A percentile compares a stretch with the other conserved stretches of the same genome.
phyloP scores from a whole-genome alignment of 1,140 invertebrate species.

The Euwallacea similis region DNA sequence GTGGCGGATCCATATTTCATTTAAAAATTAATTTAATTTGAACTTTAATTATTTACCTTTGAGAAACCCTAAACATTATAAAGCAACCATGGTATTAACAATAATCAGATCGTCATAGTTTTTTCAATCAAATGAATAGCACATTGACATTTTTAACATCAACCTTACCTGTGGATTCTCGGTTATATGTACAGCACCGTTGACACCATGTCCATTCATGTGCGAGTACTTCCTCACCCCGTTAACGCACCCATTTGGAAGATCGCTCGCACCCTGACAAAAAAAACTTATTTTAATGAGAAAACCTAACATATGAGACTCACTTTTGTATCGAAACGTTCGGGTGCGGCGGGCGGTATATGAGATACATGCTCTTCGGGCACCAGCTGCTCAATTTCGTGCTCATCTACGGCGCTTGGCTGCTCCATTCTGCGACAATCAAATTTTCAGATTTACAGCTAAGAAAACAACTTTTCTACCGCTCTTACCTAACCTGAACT shows the following conservation, averaged over 20 bases:
- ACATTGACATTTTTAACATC: not conserved
- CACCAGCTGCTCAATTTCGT: conserved; percentile 54
- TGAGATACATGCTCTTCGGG: conserved; percentile 43
- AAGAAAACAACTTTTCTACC: too few species aligned
- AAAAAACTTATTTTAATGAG: not conserved
- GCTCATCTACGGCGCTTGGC: conserved; percentile 41
- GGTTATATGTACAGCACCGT: conserved; percentile 56
- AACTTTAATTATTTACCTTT: not conserved
- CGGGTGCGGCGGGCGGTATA: conserved; percentile 45
- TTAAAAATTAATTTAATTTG: not conserved
- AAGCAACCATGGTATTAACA: too few species aligned
- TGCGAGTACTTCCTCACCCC: conserved; percentile 44
- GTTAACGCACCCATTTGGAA: conserved; percentile 49
- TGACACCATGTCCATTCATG: conserved; percentile 53
- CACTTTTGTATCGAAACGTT: conserved; percentile 57
- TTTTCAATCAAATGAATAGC: not conserved
- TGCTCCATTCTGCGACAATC: conserved; percentile 36
- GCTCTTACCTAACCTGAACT: conserved; percentile 41
- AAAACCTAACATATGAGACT: not conserved
- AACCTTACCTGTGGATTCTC: conserved; percentile 60
- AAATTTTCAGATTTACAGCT: not conserved
- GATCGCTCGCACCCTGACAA: conserved; percentile 52
- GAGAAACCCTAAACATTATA: too few species aligned
- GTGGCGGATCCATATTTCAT: not conserved
- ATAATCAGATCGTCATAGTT: too few species aligned